Evolutionary conservation across 2,888 invertebrate genomes (phyloP), one percentile per base, ranked within the genome.

Genomic region (Coecobrya sp.): DNA sequence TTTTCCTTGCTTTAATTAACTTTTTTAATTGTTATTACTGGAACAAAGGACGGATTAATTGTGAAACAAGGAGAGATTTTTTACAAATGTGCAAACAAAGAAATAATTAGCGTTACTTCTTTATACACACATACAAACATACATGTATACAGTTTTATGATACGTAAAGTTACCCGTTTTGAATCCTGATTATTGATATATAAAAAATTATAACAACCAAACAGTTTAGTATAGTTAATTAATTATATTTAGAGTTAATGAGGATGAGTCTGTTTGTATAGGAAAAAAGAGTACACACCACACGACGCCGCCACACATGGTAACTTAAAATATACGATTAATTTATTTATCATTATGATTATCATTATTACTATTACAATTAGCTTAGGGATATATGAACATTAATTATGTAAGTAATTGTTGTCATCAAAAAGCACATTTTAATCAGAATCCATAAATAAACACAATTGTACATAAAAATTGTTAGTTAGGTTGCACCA

Each of bases 121-220:
- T 59, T 36, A 59, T 62, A 81, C 52, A 36, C n/a, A 62, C 27
- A 81, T 36, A 55, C 19, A 65, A 11, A 70, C 42, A 86, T 19
- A 65, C 49, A 91, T 91, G 91, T 91, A 91, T 91, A 91, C 91
- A 91, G 90, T 86, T 91, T 84, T 89, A 92, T 89, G 87, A 93
- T 92, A 92, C 92, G 88, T 86, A 89, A 92, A 93, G 93, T 93
- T 93, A 93, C 93, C 93, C 93, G 30, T 91, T 89, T 84, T 92
- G 89, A 89, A 92, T 92, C 93, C 85, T 91, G 89, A 89, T 86
- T 81, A 59, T 52, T 59, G 59, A 76, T 68, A 85, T 68, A 19
- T 49, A 65, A 36, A 36, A 62, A 19, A 19, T 85, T 59, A 49
- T 36, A n/a, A 27, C 25, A 49, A 22, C 13, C 3, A 25, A 36